A percentile compares a stretch with the other conserved stretches of the same genome.
Conservation (phyloP, 2,888 invertebrate species). For the Cryptus viduatorius region DNA sequence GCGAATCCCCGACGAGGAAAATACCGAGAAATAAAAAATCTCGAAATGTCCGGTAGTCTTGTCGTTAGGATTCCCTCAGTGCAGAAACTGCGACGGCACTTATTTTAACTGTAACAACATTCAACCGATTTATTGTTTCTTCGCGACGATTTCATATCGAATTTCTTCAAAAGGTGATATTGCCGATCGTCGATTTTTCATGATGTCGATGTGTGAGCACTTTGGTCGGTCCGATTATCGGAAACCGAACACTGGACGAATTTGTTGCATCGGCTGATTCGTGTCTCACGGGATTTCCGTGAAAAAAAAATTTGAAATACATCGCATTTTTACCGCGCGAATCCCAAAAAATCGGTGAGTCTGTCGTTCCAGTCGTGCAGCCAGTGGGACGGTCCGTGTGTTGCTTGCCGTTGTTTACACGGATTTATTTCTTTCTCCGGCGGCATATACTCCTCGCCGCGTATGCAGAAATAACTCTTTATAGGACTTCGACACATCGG, state of each 20-base stretch:
- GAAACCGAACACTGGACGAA: constrained; percentile 39
- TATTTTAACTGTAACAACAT: not conserved
- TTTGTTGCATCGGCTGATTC: constrained; percentile 37
- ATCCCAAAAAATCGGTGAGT: constrained; percentile 91
- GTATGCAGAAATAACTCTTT: constrained; percentile 93
- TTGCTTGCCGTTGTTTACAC: constrained; percentile 85
- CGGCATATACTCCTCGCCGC: constrained; percentile 91
- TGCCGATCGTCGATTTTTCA: not conserved
- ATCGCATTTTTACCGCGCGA: constrained; percentile 85
- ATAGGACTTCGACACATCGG: constrained; percentile 95
- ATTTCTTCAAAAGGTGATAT: not conserved
- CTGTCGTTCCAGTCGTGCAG: constrained; percentile 90
- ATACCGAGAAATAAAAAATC: not conserved
- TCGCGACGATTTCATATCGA: not conserved
- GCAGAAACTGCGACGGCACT: constrained; percentile 2
- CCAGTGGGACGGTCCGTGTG: constrained; percentile 84
- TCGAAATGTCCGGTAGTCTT: not conserved
- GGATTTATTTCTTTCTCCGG: constrained; percentile 83
- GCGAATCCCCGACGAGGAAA: constrained; percentile 31
- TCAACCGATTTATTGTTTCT: not conserved
- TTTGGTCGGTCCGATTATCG: constrained; percentile 10
- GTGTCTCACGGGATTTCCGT: not conserved
- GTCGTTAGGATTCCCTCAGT: not conserved
- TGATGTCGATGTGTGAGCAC: not conserved
- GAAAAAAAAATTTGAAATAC: not conserved